Percentiles rank a stretch among this genome's conserved stretches.
Conservation (phyloP, 2,888 invertebrate genomes). For the Mongoloraphidia duomilia region DNA sequence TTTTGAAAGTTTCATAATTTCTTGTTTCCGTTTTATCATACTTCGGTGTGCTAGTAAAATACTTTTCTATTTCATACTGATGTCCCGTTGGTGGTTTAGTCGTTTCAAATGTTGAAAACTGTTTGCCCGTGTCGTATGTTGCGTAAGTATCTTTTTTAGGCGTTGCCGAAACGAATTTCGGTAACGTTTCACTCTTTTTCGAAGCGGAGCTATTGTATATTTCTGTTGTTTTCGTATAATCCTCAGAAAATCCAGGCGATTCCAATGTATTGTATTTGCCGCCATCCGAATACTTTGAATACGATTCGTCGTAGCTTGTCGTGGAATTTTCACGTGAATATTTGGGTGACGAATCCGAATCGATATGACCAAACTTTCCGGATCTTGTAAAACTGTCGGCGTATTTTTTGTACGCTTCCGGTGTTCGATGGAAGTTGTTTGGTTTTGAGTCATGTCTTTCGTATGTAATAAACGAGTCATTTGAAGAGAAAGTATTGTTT, state of each 20-base stretch:
- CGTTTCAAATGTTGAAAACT: not conserved
- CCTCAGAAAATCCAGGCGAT: not conserved
- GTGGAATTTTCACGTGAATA: not conserved
- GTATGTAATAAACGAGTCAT: not conserved
- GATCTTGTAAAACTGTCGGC: slow-evolving; percentile 4
- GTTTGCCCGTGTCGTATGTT: not conserved
- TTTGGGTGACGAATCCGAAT: no score
- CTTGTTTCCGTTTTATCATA: slow-evolving; percentile 18
- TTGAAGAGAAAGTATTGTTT: not conserved
- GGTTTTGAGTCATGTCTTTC: slow-evolving; percentile 3
- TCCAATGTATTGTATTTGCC: not conserved
- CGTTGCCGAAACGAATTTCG: slow-evolving; percentile 6
- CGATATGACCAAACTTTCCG: no score
- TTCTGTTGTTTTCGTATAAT: not conserved
- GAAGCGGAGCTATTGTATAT: slow-evolving; percentile 3
- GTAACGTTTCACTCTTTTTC: not conserved
- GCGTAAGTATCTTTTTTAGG: slow-evolving; percentile 1
- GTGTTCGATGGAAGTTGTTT: slow-evolving; percentile 12
- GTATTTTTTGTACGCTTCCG: slow-evolving; percentile 8
- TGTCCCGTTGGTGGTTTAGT: not conserved
- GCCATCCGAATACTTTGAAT: not conserved
- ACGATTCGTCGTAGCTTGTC: not conserved
- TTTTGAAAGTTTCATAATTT: slow-evolving; percentile 21
- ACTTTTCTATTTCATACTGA: slow-evolving; percentile 23
- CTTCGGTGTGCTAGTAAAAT: slow-evolving; percentile 23